Base-by-base conservation (phyloP, 1,140 invertebrate species). In the Dreissena rostriformis region DNA sequence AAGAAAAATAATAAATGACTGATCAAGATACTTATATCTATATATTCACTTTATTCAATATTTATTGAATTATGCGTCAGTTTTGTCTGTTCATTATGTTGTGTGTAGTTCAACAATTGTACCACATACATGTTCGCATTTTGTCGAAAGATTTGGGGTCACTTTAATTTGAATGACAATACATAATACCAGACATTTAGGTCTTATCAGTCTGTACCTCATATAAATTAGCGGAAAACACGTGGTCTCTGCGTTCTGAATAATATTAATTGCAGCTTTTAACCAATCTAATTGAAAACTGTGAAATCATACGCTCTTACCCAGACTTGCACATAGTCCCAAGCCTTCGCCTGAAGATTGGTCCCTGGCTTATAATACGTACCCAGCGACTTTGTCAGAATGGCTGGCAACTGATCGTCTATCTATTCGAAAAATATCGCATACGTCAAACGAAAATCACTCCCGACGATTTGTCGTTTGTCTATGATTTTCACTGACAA, bases 281-380 rank as follows among this genome's bases (percentile, higher is more conserved):
- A 71, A 71, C 26, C n/a, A 71, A 15, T 24, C 15, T 68, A 6
- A 14, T 19, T 19, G 15, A 11, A 17, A 17, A 26, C 15, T 26
- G 15, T 26, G 22, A 28, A 28, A 26, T 17, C 66, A 68, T 7
- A n/a, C 12, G 66, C 15, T 39, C 67, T 72, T 76, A 87, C 86
- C 74, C 74, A 77, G 39, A 51, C 74, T 68, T 88, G 85, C 52
- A 85, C 74, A 8, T 76, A 80, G 57, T 88, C 83, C 87, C 87
- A 88, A 22, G 85, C 85, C 68, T 86, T 83, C 1, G 65, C 57
- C 11, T 86, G 29, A 2, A 88, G 26, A n/a, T 29, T 65, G 19
- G 82, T 85, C 29, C 75, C 80, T 74, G 66, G 29, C 4, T 65
- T 68, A 74, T 88, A 88, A 17, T 84, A 61, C 22, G 57, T 4